Base-by-base conservation (phyloP, 2,797 vertebrate species). In the Lagocephalus sceleratus region DNA sequence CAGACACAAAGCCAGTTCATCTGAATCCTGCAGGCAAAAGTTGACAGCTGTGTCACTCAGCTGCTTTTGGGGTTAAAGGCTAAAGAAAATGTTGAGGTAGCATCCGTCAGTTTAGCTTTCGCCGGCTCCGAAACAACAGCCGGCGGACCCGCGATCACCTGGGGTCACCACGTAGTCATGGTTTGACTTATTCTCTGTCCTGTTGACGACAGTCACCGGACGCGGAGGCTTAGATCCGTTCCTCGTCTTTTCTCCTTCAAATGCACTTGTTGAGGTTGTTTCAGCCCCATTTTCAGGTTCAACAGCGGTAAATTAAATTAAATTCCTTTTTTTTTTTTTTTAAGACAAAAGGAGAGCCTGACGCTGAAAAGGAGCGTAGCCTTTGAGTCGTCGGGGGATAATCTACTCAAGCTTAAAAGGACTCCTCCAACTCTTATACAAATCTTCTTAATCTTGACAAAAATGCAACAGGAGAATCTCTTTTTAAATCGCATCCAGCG, bases 1-100 rank as follows among this genome's bases (percentile, higher is more conserved):
- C 74, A 60, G 66, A 83, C 60, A 88, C 85, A 88, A 88, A 66
- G 67, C 66, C 20, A 64, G 78, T 84, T 86, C 83, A 82, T 86
- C 75, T 83, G 79, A 66, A 78, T 85, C 77, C 80, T 77, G 78
- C 76, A 50, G 83, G 45, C 81, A 54, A 52, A 69, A 47, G 72
- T 66, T 25, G 29, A 52, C 35, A 1, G 61, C 45, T 78, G 57
- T 70, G 74, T 74, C 65, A 57, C 75, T 75, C 59, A 10, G 66
- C 59, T 42, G 63, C 5, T 61, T 80, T 76, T 6, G 50, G 78
- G 84, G 84, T 84, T 71, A 87, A 79, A 83, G 82, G 84, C 59
- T 69, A 81, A 68, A 63, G 56, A 63, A 84, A 80, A 75, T 75
- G 78, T 80, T 56, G 77, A 78, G 76, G 74, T 70, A 60, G 78